Evolutionary conservation across 2,888 invertebrate species (phyloP), one percentile per base, ranked within the genome.

Genomic region (Polietes domitor): DNA sequence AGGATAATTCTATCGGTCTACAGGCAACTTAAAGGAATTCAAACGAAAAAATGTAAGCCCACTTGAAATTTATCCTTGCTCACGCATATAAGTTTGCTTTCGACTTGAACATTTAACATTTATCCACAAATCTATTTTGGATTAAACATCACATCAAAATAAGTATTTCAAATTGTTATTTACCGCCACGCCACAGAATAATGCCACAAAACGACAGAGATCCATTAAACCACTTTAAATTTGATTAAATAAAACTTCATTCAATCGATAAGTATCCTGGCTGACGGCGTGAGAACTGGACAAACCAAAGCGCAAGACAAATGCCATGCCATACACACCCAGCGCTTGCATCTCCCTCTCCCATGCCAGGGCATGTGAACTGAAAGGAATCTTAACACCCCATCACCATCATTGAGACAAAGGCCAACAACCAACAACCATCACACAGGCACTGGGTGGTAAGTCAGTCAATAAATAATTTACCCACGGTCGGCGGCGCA

Each of bases 201-300:
- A 41, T 41, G 10, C 2, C 41, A 41, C 79, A 32, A 78, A 77
- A 75, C 70, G 82, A 82, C 78, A 28, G 28, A 73, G 77, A 77
- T 28, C 77, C 77, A 71, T 80, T 47, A 78, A 76, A 74, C 61
- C 78, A 82, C 74, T 84, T 78, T 63, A 78, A 75, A 84, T 43
- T 75, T 68, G 63, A 78, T 75, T 65, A 83, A 75, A 32, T 50
- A 77, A 24, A 77, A 55, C 70, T 50, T 53, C 58, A 32, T 75
- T 47, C 15, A 76, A 77, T 82, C 79, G 73, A 80, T 80, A 73
- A 76, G 74, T 81, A 47, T 80, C 75, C 72, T 83, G 58, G n/a
- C 71, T 88, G 87, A 88, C 82, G 80, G 86, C 88, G 87, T 89
- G 90, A 87, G 88, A 88, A 87, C 81, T 80, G 81, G 88, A 86